Evolutionary conservation across 2,888 invertebrate genomes (phyloP).

Genomic region (Leptinotarsa juncta): DNA sequence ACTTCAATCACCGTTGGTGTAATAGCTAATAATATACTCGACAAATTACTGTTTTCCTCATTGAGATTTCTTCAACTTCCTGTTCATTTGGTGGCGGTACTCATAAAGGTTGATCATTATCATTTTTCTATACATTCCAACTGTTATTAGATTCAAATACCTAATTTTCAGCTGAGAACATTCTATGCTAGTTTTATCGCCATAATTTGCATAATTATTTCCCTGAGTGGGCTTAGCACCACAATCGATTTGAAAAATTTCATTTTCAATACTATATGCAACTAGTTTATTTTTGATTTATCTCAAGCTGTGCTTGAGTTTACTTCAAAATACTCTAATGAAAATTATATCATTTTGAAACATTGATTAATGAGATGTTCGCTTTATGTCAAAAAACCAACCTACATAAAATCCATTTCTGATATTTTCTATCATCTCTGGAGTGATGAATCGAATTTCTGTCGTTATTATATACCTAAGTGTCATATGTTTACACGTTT

Average conservation of each 20-base stretch:
- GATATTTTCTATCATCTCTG: too few species aligned
- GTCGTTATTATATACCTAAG: too few species aligned
- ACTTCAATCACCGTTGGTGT: not conserved
- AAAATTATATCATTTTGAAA: too few species aligned
- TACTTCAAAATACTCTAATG: too few species aligned
- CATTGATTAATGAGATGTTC: too few species aligned
- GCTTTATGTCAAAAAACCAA: too few species aligned
- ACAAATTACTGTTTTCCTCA: conserved; percentile 3
- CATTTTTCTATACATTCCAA: not conserved
- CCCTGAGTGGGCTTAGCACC: not conserved
- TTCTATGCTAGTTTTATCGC: not conserved
- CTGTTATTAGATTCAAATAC: not conserved
- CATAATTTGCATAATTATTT: not conserved
- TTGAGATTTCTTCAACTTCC: conserved; percentile 8
- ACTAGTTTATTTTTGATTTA: not conserved
- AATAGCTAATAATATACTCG: not conserved
- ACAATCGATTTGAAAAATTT: not conserved
- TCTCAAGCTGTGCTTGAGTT: not conserved
- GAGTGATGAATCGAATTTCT: too few species aligned
- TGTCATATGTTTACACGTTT: too few species aligned
- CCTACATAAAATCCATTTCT: too few species aligned
- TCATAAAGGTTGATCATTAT: conserved; percentile 12
- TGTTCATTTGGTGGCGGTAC: conserved; percentile 2
- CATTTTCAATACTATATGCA: not conserved
- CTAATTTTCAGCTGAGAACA: not conserved